These are phyloP conservation scores for Polypterus bichir DNA, from an alignment of 2,113 vertebrate genomes.

Conservation along the genomic window DNA sequence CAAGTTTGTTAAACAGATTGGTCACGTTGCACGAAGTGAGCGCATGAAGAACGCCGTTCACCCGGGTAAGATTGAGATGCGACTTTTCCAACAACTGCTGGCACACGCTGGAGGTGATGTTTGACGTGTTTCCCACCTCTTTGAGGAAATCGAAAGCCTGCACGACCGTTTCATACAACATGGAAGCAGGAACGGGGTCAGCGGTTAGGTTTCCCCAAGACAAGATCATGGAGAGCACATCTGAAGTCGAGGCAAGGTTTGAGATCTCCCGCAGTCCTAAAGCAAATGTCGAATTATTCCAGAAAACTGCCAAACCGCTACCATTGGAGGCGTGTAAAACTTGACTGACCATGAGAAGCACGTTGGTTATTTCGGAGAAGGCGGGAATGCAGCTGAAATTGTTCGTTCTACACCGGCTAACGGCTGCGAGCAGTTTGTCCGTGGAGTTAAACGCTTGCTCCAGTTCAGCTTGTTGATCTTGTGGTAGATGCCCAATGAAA, in stretches of 20 bases:
- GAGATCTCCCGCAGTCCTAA: conserved; percentile 11
- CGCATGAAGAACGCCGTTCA: conserved; percentile 24
- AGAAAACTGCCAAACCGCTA: not conserved
- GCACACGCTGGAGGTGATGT: conserved; percentile 27
- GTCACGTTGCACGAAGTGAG: conserved; percentile 23
- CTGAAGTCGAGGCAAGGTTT: conserved; percentile 20
- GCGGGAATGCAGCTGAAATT: not conserved
- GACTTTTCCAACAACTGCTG: conserved; percentile 31
- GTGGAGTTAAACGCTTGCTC: conserved; percentile 16
- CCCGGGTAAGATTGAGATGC: conserved; percentile 36
- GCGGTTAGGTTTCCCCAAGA: conserved; percentile 22
- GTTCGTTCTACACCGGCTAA: not conserved
- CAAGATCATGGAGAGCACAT: conserved; percentile 33
- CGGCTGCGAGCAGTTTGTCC: conserved; percentile 22
- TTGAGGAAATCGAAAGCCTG: conserved; percentile 32
- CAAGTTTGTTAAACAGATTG: conserved; percentile 26
- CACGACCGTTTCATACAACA: conserved; percentile 20
- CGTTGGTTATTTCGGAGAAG: not conserved
- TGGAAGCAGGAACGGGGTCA: conserved; percentile 8
- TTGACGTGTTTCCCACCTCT: conserved; percentile 20
- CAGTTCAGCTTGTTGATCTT: not conserved
- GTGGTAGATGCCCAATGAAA: conserved; percentile 29
- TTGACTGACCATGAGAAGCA: not conserved
- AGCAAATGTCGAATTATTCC: conserved; percentile 4
- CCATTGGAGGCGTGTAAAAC: not conserved